Evolutionary conservation across 2,888 invertebrate species (phyloP).

Genomic region (Pyrocoelia pectoralis): DNA sequence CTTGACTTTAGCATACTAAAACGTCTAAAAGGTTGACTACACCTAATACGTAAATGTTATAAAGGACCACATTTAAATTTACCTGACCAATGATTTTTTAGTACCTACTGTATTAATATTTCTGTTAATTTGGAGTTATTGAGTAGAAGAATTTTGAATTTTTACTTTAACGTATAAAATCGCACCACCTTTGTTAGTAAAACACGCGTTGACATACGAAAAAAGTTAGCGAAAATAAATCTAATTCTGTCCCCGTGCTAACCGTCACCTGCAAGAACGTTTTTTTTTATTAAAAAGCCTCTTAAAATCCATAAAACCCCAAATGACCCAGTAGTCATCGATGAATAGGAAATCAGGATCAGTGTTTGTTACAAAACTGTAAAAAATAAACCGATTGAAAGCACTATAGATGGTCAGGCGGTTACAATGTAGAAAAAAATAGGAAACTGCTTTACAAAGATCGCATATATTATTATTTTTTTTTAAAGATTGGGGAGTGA

Average conservation of each 20-base stretch:
- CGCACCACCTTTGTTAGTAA: no score
- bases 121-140: no score
- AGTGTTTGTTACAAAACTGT: conserved; percentile 27
- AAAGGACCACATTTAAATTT: no score
- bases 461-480: conserved; percentile 52
- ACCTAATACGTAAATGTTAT: no score
- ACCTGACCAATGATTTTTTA: no score
- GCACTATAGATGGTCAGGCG: conserved; percentile 23
- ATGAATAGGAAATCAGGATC: conserved; percentile 33
- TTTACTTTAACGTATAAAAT: no score
- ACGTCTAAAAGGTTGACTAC: no score
- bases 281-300: conserved; percentile 29
- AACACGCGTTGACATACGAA: neutral
- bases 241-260: conserved; percentile 30
- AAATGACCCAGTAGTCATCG: conserved; percentile 25
- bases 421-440: conserved; percentile 26
- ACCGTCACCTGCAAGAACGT: conserved; percentile 26
- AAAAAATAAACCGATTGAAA: conserved; percentile 36
- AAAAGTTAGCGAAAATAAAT: neutral
- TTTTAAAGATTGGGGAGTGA: conserved; percentile 53
- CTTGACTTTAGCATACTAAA: no score
- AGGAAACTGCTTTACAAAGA: conserved; percentile 45
- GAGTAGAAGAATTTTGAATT: no score
- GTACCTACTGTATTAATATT: no score
- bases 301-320: conserved; percentile 31